Evolutionary conservation across 30 jellyfish, hydroid and myxozoan genomes (phyloP), one percentile per base, ranked within the genome.

Genomic region (Hydractinia echinata): DNA sequence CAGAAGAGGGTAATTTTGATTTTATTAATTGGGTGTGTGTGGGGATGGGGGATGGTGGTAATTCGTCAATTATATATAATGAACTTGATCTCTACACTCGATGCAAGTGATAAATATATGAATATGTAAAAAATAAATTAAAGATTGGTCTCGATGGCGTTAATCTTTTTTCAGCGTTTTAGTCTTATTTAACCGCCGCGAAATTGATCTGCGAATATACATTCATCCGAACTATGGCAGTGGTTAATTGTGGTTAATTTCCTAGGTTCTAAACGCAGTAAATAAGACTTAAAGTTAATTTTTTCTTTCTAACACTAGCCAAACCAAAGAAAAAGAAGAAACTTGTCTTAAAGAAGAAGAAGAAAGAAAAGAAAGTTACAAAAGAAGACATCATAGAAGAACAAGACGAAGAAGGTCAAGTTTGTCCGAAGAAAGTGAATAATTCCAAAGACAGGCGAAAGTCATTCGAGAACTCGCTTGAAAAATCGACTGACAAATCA

Each of bases 321-420:
- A 67, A 64, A 62, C 53, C 84, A 9, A 80, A 80, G 72, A 67
- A 67, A 85, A 87, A 76, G 54, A 77, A 77, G 85, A 77, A 77
- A n/a, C 80, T 77, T 5, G 85, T 77, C 16, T 66, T 77, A 14
- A 72, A 14, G 55, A 77, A 77, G 82, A 77, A 77, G 81, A 77
- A 77, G 77, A 77, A 77, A 77, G 58, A 16, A 7, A 21, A 19
- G 8, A 49, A 19, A 20, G 61, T 11, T 55, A 58, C 30, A 64
- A 51, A 64, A 13, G n/a, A 6, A 64, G 39, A 7, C 19, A 64
- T 64, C 39, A 51, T n/a, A 13, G 74, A 64, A 13, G 74, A 13
- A 64, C 19, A 64, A n/a, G 74, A 64, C 19, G 16, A 44, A 6
- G 74, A 64, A 13, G 51, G 39, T n/a, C 74, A 44, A 6, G 10